Conservation (phyloP, 2,113 vertebrate species). For the Serilophus lunatus region DNA sequence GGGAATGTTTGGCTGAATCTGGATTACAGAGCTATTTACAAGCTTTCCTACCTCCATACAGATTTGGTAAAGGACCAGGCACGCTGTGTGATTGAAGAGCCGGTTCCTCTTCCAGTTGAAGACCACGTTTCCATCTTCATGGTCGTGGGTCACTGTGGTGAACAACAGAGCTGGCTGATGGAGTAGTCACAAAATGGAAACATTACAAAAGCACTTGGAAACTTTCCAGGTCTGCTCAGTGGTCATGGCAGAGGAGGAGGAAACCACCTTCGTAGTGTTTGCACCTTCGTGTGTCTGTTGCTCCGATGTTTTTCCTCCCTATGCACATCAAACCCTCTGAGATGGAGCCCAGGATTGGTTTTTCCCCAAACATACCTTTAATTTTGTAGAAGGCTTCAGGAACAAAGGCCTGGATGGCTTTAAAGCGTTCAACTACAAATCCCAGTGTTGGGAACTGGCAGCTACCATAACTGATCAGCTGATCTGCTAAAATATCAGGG, state of each 20-base stretch:
- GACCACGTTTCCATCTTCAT: constrained; percentile 82
- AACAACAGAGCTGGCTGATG: not conserved
- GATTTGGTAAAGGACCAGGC: constrained; percentile 95
- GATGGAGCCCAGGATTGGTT: not conserved
- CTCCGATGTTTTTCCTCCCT: not conserved
- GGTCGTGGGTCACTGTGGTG: constrained; percentile 84
- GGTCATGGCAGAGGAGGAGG: not conserved
- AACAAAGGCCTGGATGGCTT: constrained; percentile 98
- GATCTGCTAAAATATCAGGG: constrained; percentile 86
- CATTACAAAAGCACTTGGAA: not conserved
- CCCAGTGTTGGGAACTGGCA: constrained; percentile 98
- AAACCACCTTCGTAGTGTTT: not conserved
- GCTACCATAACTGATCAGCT: constrained; percentile 97
- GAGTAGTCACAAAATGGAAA: not conserved
- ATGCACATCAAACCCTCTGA: not conserved
- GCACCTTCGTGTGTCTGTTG: not conserved
- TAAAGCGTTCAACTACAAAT: constrained; percentile 97
- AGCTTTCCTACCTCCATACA: constrained; percentile 90
- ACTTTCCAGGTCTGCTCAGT: not conserved
- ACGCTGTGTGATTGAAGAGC: constrained; percentile 93
- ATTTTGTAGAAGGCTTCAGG: constrained; percentile 95
- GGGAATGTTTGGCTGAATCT: not conserved
- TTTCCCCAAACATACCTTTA: constrained; percentile 78
- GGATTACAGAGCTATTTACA: not conserved
- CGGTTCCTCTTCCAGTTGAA: constrained; percentile 96